Base-by-base conservation (phyloP, 2,797 vertebrate species). In the Myotis vivesi region DNA sequence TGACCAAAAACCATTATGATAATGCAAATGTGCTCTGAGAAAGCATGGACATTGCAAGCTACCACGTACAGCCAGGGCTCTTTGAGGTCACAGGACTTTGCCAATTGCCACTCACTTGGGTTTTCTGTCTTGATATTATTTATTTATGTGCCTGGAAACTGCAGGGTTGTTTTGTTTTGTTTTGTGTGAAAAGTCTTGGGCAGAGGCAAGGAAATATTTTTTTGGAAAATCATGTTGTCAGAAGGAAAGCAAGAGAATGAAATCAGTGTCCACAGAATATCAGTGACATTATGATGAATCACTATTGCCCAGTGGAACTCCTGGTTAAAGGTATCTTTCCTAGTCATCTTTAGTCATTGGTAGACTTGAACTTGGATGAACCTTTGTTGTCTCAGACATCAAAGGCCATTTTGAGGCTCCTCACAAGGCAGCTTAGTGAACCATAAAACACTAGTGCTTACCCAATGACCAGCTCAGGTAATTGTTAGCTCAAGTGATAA, bases 71-170 rank as follows among this genome's bases (percentile, higher is more conserved):
- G 9, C 53, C 49, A 16, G 23, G 53, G 55, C 46, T 92, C 72
- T 94, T 30, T 92, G 75, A 91, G 89, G 81, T 68, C 36, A 46
- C 22, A 64, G 16, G 22, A 62, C 4, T 88, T 46, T 89, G 73
- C 82, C 57, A 87, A 68, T 81, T 96, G 53, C 69, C 92, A 69
- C 73, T 88, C 82, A 25, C n/a, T 86, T 3, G 17, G 22, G 33
- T 87, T 96, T 92, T 93, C 64, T 77, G 30, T 64, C 81, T 87
- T 79, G 41, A 69, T 73, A 68, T 92, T 68, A 82, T 71, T 85
- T 95, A 87, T 89, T 92, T 83, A 41, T 93, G 84, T 79, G 8
- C 33, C 71, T 95, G 86, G 55, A 93, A 95, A 88, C 46, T 57
- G 64, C 53, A 92, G 38, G 64, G 16, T 33, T 17, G n/a, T 68